Base-by-base conservation (phyloP, 1,140 invertebrate species). In the Chironomus tepperi region DNA sequence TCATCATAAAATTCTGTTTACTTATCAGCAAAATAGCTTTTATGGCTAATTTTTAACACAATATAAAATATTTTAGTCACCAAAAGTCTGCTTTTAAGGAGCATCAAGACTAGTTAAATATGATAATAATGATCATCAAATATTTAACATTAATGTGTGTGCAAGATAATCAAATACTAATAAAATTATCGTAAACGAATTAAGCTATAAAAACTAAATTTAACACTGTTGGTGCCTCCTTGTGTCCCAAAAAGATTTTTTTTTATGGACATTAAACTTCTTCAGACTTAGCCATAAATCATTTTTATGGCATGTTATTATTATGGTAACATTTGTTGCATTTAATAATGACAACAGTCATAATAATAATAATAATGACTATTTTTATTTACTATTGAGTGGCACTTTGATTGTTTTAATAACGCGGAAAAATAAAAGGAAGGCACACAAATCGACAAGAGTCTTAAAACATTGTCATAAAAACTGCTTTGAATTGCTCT, bases 121-220 rank as follows among this genome's bases (percentile, higher is more conserved):
- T 34, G 24, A 34, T 34, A 34, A 34, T 34, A 34, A 57, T 57
- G 9, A 57, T 57, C 47, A 57, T 57, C 47, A 57, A 57, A 57
- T 57, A 57, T 57, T 57, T 57, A 57, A 57, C 47, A 57, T 57
- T n/a, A n/a, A 57, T 57, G 12, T 57, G 12, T 57, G n/a, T n/a
- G 15, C 43, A 70, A 70, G 65, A 70, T 70, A 70, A 70, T 70
- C 65, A 70, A 70, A 70, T 19, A 18, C 16, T 70, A 15, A 10
- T 70, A 70, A 70, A 70, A 70, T 70, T 70, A 70, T 70, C 65
- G 19, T 70, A 70, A 70, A 70, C 5, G 24, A 70, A 70, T 70
- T 70, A 70, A 70, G 65, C 10, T 16, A 70, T 70, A 70, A 70
- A 70, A 70, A 10, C n/a, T 12, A 57, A 10, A 10, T 12, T n/a